phyloP scores from a whole-genome alignment of 2,888 invertebrate genomes.

The Orgyia antiqua region DNA sequence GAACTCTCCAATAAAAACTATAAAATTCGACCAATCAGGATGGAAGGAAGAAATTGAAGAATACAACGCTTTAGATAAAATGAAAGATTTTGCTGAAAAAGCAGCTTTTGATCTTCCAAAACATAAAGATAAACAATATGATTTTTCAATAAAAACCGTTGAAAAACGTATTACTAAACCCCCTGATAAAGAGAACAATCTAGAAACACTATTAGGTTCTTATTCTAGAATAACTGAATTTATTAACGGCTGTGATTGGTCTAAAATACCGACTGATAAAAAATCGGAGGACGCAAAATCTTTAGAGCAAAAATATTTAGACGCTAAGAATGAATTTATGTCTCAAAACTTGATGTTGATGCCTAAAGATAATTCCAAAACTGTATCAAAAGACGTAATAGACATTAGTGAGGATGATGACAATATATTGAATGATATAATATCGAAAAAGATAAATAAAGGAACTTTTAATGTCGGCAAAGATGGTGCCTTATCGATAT shows the following conservation, averaged over 20 bases:
- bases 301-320: constrained; percentile 64
- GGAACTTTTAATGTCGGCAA: constrained; percentile 60
- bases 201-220: constrained; percentile 62
- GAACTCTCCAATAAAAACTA: constrained; percentile 53
- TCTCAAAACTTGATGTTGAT: constrained; percentile 62
- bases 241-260: constrained; percentile 73
- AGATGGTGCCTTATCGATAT: constrained; percentile 67
- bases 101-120: constrained; percentile 68
- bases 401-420: constrained; percentile 64
- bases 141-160: constrained; percentile 31
- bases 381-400: constrained; percentile 58
- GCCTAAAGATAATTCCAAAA: constrained; percentile 55
- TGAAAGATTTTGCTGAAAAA: constrained; percentile 73
- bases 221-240: constrained; percentile 71
- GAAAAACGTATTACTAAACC: constrained; percentile 37
- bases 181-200: constrained; percentile 53
- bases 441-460: constrained; percentile 54
- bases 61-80: constrained; percentile 72
- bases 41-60: constrained; percentile 59
- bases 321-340: constrained; percentile 74
- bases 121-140: constrained; percentile 39
- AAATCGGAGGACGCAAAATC: constrained; percentile 51
- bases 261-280: constrained; percentile 48
- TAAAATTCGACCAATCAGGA: constrained; percentile 47
- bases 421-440: constrained; percentile 46